Conservation (phyloP, 2,888 invertebrate genomes). For the Rhamphomyia laevipes region DNA sequence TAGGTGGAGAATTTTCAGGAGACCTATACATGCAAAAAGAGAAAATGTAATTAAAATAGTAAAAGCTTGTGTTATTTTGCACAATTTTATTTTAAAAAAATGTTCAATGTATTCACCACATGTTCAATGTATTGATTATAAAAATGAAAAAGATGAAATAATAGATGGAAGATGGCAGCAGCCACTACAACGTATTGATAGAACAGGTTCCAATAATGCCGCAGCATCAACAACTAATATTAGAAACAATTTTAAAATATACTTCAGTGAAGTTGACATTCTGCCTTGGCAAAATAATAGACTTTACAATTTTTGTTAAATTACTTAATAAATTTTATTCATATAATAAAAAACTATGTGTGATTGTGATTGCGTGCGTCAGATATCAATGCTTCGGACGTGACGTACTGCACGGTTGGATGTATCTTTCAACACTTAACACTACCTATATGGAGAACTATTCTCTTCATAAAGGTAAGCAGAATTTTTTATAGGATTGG, state of each 20-base stretch:
- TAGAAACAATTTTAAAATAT: not conserved
- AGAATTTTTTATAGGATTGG: no score
- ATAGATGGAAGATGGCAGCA: not conserved
- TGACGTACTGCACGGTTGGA: no score
- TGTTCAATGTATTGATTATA: no score
- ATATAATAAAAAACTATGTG: no score
- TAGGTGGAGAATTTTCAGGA: slow-evolving; percentile 5
- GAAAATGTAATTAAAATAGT: slow-evolving; percentile 12
- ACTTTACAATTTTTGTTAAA: not conserved
- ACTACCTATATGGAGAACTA: no score
- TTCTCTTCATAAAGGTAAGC: no score
- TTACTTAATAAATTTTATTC: no score
- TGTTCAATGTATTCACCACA: not conserved
- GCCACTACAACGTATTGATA: not conserved
- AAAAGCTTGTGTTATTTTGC: slow-evolving; percentile 12
- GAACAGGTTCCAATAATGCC: not conserved
- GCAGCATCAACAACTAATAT: not conserved
- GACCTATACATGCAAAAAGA: slow-evolving; percentile 9
- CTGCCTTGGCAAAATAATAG: not conserved
- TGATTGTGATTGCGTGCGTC: no score
- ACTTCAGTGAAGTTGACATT: not conserved
- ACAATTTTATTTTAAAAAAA: slow-evolving; percentile 4
- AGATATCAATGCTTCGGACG: no score
- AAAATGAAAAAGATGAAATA: not conserved
- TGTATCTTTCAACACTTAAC: no score